Conservation (phyloP, 2,888 invertebrate species). For the Nezara viridula region DNA sequence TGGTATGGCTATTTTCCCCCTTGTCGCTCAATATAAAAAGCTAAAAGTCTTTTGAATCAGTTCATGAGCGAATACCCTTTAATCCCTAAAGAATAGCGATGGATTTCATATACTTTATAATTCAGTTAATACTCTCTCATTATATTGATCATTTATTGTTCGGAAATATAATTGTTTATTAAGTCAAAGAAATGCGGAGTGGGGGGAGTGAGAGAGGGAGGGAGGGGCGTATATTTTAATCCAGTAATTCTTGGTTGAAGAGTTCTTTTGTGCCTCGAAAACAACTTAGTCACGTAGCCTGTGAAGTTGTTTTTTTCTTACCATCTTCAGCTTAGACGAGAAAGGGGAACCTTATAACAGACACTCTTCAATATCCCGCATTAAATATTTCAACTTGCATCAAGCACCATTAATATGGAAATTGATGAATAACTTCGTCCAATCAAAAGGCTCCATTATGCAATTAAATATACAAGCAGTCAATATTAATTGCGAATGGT, state of each 20-base stretch:
- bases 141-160: too few species aligned
- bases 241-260: neutral
- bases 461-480: neutral
- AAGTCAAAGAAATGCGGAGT: too few species aligned
- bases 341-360: neutral
- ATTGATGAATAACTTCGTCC: neutral
- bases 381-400: neutral
- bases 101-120: too few species aligned
- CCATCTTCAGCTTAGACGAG: neutral
- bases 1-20: too few species aligned
- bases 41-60: too few species aligned
- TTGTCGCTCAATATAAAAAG: too few species aligned
- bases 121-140: too few species aligned
- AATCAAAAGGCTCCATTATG: neutral
- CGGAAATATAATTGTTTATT: too few species aligned
- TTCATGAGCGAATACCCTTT: too few species aligned
- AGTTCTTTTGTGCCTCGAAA: constrained; percentile 18
- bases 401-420: neutral
- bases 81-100: too few species aligned
- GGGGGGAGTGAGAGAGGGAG: too few species aligned
- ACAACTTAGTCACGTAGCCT: constrained; percentile 39
- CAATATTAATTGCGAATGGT: neutral
- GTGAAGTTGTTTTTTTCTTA: neutral
- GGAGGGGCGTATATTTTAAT: neutral
- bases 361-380: neutral